Percentiles rank a stretch among this genome's conserved stretches.
phyloP scores from a whole-genome alignment of 2,113 vertebrate genomes.

The Piaya cayana region DNA sequence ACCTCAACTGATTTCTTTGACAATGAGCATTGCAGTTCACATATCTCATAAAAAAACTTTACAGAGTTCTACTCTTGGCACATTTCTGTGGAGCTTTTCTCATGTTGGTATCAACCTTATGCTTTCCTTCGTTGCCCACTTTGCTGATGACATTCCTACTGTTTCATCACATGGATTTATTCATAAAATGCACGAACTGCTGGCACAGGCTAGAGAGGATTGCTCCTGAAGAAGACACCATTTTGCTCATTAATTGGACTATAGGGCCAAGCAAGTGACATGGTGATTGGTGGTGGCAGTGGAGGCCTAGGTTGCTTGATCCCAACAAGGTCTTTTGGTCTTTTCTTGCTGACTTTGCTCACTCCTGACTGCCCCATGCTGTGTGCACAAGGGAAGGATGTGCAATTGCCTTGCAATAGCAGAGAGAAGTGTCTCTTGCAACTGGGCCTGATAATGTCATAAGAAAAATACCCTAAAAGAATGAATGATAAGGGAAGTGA shows the following conservation, averaged over 20 bases:
- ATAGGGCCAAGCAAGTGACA: background rate
- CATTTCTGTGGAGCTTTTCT: background rate
- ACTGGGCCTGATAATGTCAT: background rate
- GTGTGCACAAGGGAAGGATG: background rate
- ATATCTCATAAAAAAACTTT: background rate
- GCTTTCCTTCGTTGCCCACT: background rate
- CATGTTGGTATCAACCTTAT: background rate
- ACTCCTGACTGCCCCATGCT: background rate
- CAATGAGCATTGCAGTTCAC: rapidly evolving
- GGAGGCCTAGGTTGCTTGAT: background rate
- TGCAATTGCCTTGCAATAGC: background rate
- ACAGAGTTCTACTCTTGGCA: background rate
- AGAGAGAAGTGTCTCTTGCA: background rate
- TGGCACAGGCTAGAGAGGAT: background rate
- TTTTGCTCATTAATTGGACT: background rate
- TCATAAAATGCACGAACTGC: background rate
- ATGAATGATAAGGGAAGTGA: background rate
- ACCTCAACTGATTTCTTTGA: rapidly evolving
- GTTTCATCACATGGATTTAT: background rate
- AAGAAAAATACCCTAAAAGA: background rate
- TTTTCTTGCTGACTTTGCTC: background rate
- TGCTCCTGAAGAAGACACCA: background rate
- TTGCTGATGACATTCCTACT: background rate
- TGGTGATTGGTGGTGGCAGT: background rate
- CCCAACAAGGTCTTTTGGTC: background rate